These are phyloP conservation scores for Peromyscus maniculatus DNA, from an alignment of 2,113 vertebrate species.

Conservation along the genomic window DNA sequence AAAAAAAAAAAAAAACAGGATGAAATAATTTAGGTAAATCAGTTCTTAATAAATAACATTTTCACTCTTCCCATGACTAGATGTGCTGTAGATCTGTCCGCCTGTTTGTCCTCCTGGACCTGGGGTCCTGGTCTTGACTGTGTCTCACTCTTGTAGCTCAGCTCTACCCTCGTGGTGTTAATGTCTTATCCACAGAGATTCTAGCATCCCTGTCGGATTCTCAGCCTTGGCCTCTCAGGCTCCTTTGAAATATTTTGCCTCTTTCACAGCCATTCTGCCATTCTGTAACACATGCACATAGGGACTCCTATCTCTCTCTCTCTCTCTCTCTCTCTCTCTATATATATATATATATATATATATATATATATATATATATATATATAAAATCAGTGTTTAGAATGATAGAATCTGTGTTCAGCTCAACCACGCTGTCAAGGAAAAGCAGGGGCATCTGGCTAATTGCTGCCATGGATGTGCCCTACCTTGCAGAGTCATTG, in stretches of 20 bases:
- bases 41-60: neutral
- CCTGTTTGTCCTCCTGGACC: neutral
- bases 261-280: no score
- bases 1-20: neutral
- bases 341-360: no score
- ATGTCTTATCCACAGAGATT: neutral
- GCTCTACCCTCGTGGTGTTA: neutral
- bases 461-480: neutral
- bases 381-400: neutral
- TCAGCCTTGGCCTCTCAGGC: neutral
- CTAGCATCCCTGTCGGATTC: neutral
- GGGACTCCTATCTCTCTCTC: no score
- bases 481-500: neutral
- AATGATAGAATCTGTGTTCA: neutral
- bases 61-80: neutral
- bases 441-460: neutral
- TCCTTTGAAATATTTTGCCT: neutral
- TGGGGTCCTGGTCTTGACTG: neutral
- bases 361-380: no score
- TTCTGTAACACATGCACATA: no score
- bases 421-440: neutral
- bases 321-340: no score
- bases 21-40: neutral
- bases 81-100: neutral
- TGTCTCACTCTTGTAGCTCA: neutral